Base-by-base conservation (phyloP, 2,888 invertebrate species). In the Patella caerulea region DNA sequence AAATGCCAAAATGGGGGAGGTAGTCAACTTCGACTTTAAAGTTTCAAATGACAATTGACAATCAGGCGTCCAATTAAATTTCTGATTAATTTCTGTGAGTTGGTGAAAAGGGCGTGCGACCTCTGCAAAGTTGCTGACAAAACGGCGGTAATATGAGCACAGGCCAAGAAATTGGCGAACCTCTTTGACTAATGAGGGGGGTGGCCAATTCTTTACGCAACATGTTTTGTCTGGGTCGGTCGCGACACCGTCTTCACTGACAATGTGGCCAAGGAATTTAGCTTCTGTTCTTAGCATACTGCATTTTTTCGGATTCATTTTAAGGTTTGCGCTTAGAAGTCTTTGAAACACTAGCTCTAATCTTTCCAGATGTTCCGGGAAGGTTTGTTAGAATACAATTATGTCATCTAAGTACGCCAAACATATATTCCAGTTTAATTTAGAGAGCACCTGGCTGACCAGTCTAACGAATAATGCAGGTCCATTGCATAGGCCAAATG, bases 221-320 rank as follows among this genome's bases (percentile, higher is more conserved):
- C n/a, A n/a, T n/a, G n/a, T n/a, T n/a, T n/a, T n/a, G n/a, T n/a
- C n/a, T n/a, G n/a, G n/a, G n/a, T n/a, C n/a, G n/a, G n/a, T n/a
- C n/a, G n/a, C n/a, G n/a, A n/a, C n/a, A n/a, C n/a, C n/a, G n/a
- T n/a, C n/a, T n/a, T n/a, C n/a, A n/a, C n/a, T n/a, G n/a, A n/a
- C n/a, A n/a, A n/a, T n/a, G n/a, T n/a, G n/a, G n/a, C n/a, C n/a
- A n/a, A n/a, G n/a, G n/a, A n/a, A n/a, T n/a, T n/a, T n/a, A n/a
- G n/a, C n/a, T n/a, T n/a, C n/a, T n/a, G n/a, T 69, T 29, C 24
- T 52, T 19, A 69, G 69, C n/a, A 77, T 5, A 7, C 45, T 34
- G n/a, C 77, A 77, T 24, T 73, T 77, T 24, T 69, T 65, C 17
- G 77, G 77, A 17, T 73, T 73, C 2, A 77, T 34, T 17, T 74